These are phyloP conservation scores for Latrodectus geometricus DNA, from an alignment of 1,140 invertebrate species.

Conservation along the genomic window DNA sequence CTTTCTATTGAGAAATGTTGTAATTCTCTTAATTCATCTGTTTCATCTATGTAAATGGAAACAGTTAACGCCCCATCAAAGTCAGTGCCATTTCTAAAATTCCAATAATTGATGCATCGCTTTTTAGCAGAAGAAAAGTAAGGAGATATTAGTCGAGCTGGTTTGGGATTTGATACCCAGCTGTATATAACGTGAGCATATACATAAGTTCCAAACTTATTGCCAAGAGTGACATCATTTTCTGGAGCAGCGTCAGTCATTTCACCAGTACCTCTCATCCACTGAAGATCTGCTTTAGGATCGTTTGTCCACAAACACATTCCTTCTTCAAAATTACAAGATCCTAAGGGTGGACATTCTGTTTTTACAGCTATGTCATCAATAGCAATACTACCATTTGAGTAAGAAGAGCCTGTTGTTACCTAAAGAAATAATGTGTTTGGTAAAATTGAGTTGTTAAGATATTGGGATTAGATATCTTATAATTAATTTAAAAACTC, in stretches of 20 bases:
- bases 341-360: conserved; percentile 62
- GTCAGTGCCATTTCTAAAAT: conserved; percentile 49
- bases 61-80: conserved; percentile 22
- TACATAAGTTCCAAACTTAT: conserved; percentile 59
- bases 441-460: too few species aligned
- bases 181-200: conserved; percentile 23
- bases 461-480: too few species aligned
- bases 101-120: conserved; percentile 59
- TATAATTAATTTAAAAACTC: too few species aligned
- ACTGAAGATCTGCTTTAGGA: conserved; percentile 31
- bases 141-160: conserved; percentile 54
- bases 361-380: conserved; percentile 64
- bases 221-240: conserved; percentile 52
- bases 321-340: conserved; percentile 68
- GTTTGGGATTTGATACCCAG: background rate
- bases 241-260: conserved; percentile 35
- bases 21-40: conserved; percentile 10
- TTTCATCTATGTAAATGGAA: background rate
- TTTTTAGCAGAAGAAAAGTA: conserved; percentile 20
- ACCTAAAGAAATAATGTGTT: background rate
- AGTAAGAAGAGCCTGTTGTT: conserved; percentile 4
- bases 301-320: conserved; percentile 67
- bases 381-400: conserved; percentile 50
- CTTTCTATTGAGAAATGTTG: conserved; percentile 16
- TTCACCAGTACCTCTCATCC: conserved; percentile 52